Conservation (phyloP, 2,797 vertebrate species). For the Schizopygopsis malacanthus region DNA sequence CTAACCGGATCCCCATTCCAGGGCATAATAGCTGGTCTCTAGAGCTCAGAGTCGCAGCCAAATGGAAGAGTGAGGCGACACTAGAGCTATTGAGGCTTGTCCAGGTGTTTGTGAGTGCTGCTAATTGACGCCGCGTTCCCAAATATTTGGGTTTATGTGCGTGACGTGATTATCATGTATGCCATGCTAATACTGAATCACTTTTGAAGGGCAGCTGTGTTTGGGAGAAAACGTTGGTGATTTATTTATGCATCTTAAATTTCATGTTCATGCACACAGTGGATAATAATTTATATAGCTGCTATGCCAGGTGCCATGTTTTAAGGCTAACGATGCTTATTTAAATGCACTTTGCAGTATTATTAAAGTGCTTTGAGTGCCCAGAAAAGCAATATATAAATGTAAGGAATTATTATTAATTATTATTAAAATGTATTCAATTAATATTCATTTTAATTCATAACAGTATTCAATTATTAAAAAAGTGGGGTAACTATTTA, state of each 20-base stretch:
- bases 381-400: too few species aligned
- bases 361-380: too few species aligned
- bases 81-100: conserved; percentile 54
- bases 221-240: background rate
- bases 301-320: background rate
- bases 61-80: conserved; percentile 55
- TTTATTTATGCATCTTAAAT: background rate
- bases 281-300: background rate
- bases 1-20: conserved; percentile 59
- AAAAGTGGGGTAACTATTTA: too few species aligned
- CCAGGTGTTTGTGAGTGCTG: conserved; percentile 62
- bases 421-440: background rate
- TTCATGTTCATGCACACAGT: background rate
- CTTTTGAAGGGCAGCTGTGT: background rate
- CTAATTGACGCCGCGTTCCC: conserved; percentile 53
- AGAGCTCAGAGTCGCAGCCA: conserved; percentile 56
- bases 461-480: background rate
- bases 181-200: background rate
- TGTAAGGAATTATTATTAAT: too few species aligned
- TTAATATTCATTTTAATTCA: background rate
- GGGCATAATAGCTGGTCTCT: conserved; percentile 65
- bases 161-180: conserved; percentile 14
- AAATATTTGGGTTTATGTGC: conserved; percentile 51
- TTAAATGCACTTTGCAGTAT: background rate
- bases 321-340: background rate